Conservation (phyloP, 1,140 invertebrate genomes). For the Eumeta japonica region DNA sequence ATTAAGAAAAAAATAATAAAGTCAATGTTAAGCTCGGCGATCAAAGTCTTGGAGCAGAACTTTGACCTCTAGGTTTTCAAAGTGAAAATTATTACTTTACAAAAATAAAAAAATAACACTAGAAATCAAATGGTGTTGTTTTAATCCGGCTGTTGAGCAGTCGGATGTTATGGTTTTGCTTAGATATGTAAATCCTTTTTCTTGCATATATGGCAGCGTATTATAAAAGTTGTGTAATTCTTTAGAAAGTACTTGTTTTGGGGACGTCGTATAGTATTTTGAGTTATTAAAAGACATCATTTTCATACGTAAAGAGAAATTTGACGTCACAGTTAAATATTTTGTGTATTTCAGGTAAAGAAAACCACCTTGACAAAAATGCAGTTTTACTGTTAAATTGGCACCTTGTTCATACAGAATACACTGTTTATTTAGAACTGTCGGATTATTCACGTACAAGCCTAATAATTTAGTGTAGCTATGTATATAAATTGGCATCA, state of each 20-base stretch:
- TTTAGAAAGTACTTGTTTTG: neutral
- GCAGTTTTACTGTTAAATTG: no score
- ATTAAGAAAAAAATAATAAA: no score
- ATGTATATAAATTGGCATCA: slow-evolving; percentile 2
- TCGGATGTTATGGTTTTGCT: no score
- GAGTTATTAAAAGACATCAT: neutral
- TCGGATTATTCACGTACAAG: slow-evolving; percentile 6
- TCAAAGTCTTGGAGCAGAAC: no score
- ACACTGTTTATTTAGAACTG: neutral
- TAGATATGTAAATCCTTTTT: no score
- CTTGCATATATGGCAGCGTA: neutral
- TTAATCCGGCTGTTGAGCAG: no score
- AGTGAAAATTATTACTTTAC: no score
- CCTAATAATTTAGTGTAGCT: slow-evolving; percentile 6
- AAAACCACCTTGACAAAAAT: neutral
- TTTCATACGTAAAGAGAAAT: neutral
- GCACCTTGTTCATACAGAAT: slow-evolving; percentile 1
- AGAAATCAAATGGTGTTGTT: no score
- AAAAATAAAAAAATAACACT: no score
- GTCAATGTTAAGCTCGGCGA: no score
- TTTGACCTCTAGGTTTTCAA: no score
- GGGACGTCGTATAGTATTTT: slow-evolving; percentile 1
- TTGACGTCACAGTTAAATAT: neutral
- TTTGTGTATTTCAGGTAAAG: neutral
- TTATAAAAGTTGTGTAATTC: neutral